A percentile compares a stretch with the other conserved stretches of the same genome.
These are phyloP conservation scores for Malacoctenus gilli DNA, from an alignment of 2,797 vertebrate species.

Conservation along the genomic window DNA sequence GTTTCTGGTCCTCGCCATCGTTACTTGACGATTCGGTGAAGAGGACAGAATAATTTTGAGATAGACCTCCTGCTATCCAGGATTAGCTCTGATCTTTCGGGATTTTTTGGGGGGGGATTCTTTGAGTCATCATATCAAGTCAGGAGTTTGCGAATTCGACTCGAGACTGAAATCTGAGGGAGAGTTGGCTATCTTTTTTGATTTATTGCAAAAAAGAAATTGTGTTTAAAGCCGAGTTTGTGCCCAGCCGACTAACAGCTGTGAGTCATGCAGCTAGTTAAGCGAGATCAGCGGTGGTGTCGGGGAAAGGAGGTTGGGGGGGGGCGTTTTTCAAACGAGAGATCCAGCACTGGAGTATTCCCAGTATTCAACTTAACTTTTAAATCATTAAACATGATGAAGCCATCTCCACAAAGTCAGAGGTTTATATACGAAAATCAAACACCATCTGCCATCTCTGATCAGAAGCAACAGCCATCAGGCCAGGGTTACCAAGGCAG, in stretches of 20 bases:
- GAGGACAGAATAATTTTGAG: constrained; percentile 35
- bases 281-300: constrained; percentile 42
- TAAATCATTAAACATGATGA: constrained; percentile 84
- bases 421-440: constrained; percentile 84
- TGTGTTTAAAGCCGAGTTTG: constrained; percentile 13
- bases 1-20: constrained; percentile 37
- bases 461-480: constrained; percentile 86
- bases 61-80: constrained; percentile 28
- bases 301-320: constrained; percentile 56
- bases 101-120: constrained; percentile 32
- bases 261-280: constrained; percentile 41
- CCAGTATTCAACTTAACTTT: constrained; percentile 80
- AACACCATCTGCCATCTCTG: constrained; percentile 84
- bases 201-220: background rate
- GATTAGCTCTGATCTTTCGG: constrained; percentile 49
- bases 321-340: constrained; percentile 62
- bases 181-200: constrained; percentile 23
- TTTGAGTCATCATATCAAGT: constrained; percentile 39
- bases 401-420: constrained; percentile 82
- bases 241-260: constrained; percentile 37
- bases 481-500: constrained; percentile 84
- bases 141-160: constrained; percentile 22
- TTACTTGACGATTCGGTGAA: constrained; percentile 27
- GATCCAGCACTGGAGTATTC: constrained; percentile 66
- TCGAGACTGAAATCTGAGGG: constrained; percentile 23